A percentile compares a stretch with the other conserved stretches of the same genome.
These are phyloP conservation scores for Dendrophyllia cribrosa DNA, from an alignment of 64 coral and sea anemone species.

Conservation along the genomic window DNA sequence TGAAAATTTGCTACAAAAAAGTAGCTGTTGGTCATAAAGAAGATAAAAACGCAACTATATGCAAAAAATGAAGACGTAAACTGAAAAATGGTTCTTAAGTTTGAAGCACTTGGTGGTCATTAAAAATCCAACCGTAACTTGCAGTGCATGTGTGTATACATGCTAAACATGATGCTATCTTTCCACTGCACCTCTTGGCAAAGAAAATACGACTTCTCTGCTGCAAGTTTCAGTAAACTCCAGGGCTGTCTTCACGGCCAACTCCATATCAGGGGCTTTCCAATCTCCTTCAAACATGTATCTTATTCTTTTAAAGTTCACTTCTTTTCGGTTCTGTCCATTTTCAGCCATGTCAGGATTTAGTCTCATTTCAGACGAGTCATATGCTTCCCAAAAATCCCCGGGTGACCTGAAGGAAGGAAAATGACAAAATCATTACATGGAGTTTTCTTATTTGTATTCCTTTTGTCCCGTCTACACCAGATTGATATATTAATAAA, in stretches of 20 bases:
- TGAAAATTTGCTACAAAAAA: too few species aligned
- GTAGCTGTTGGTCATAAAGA: too few species aligned
- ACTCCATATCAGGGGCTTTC: conserved; percentile 27
- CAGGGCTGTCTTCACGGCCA: conserved; percentile 15
- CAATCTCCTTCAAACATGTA: conserved; percentile 7
- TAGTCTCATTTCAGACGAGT: conserved; percentile 47
- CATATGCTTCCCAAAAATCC: conserved; percentile 70
- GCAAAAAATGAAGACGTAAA: too few species aligned
- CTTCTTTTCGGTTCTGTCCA: conserved; percentile 23
- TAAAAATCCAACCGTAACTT: too few species aligned
- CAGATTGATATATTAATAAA: too few species aligned
- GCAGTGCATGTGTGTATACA: too few species aligned
- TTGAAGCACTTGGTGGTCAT: too few species aligned
- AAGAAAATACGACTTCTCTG: not conserved
- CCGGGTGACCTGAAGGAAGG: conserved; percentile 49
- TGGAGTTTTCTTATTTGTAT: not conserved
- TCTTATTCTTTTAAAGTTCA: conserved; percentile 42
- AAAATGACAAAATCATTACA: not conserved
- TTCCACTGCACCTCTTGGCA: not conserved
- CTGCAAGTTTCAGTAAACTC: conserved; percentile 47
- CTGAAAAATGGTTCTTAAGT: too few species aligned
- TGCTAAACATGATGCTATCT: not conserved
- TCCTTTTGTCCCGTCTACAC: too few species aligned
- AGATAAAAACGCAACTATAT: too few species aligned
- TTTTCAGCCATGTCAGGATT: conserved; percentile 54